Evolutionary conservation across 2,797 vertebrate species (phyloP), one percentile per base, ranked within the genome.

Genomic region (Zenarchopterus dispar): DNA sequence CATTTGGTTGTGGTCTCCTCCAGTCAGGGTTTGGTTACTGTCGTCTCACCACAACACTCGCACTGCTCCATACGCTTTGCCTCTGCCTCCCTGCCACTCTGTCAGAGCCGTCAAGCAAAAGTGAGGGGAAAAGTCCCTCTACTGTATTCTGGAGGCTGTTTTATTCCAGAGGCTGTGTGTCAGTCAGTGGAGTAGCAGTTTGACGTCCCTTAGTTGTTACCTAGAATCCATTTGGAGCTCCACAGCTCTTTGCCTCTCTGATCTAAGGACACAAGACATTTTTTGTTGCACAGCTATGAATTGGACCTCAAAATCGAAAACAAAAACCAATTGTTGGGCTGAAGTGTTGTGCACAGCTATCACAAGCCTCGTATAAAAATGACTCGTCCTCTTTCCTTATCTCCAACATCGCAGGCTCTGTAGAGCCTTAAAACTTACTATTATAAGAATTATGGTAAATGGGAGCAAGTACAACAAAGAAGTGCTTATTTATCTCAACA

Each of bases 1-100:
- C 53, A 68, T 87, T 81, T 78, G 66, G 66, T 63, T 78, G 84
- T 62, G 71, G 77, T 84, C 75, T 81, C 56, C 53, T 71, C 47
- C 39, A 28, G 50, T 59, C 22, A 33, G 62, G 21, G n/a, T 84
- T 58, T 44, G 61, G 56, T 76, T 54, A 19, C 54, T 19, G 19
- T 50, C 19, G n/a, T 67, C 55, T 82, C 43, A 67, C 67, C 57
- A 43, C 73, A 57, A 60, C 43, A 1, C 48, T 46, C 49, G 1
- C 47, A 56, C 42, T 16, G 54, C 48, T 54, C 69, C 39, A 45
- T 24, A 50, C 55, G 1, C 42, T 56, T 48, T n/a, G n/a, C 21
- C 36, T 44, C 41, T 36, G 56, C 23, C 8, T 75, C 44, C 4
- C n/a, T 44, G 55, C 58, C 54, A 36, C 36, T 55, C 28, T 19